Evolutionary conservation across 2,888 invertebrate species (phyloP).

Genomic region (Agapetus fuscipes): DNA sequence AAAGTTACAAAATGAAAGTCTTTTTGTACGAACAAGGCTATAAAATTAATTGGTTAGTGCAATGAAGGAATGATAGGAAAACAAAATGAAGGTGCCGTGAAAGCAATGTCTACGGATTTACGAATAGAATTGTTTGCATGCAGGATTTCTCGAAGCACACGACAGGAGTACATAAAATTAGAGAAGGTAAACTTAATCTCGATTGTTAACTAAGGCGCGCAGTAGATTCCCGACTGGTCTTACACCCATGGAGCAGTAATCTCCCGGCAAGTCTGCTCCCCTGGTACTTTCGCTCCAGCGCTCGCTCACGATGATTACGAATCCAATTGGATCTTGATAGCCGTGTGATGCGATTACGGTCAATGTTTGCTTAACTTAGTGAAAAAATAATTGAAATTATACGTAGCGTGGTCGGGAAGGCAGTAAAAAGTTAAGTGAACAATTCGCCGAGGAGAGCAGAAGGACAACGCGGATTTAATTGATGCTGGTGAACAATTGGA

Average conservation of each 20-base stretch:
- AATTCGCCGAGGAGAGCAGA: constrained; percentile 2
- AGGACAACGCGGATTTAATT: constrained; percentile 12
- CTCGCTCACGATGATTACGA: constrained; percentile 18
- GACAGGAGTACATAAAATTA: constrained; percentile 5
- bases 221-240: constrained; percentile 1
- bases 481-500: constrained; percentile 11
- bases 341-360: constrained; percentile 21
- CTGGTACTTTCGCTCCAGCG: constrained; percentile 7
- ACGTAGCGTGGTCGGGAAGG: constrained; percentile 8
- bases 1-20: too few species aligned
- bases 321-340: constrained; percentile 22
- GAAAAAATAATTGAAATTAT: constrained; percentile 22
- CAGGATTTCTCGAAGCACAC: too few species aligned
- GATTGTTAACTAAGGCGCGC: constrained; percentile 10
- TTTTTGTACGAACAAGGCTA: too few species aligned
- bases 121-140: too few species aligned
- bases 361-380: constrained; percentile 22
- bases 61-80: too few species aligned
- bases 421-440: constrained; percentile 19
- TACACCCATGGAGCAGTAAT: constrained; percentile 1
- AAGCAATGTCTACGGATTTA: too few species aligned
- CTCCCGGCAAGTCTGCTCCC: constrained; percentile 7
- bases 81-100: too few species aligned
- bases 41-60: too few species aligned
- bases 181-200: constrained; percentile 13